Evolutionary conservation across 2,888 invertebrate genomes (phyloP).

Genomic region (Euspilapteryx auroguttella): DNA sequence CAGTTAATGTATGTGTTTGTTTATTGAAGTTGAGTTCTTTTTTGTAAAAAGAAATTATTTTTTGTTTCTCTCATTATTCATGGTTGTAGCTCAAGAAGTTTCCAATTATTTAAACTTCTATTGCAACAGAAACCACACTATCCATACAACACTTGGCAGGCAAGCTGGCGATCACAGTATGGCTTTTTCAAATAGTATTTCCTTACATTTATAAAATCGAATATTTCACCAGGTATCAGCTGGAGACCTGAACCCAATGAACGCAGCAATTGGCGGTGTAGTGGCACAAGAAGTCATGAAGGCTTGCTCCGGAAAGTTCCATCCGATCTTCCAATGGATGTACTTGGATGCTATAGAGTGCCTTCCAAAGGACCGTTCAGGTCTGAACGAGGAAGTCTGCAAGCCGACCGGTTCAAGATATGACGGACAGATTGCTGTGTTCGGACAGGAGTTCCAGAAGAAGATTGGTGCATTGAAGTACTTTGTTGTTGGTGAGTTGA

Average conservation of each 20-base stretch:
- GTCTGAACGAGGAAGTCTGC: constrained; percentile 73
- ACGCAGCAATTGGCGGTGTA: constrained; percentile 93
- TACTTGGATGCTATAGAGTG: constrained; percentile 97
- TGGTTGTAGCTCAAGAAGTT: too few relatives aligned
- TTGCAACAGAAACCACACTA: too few relatives aligned
- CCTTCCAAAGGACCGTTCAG: constrained; percentile 69
- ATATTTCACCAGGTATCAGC: constrained; percentile 56
- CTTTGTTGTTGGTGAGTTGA: constrained; percentile 67
- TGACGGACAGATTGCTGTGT: constrained; percentile 91
- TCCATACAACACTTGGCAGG: too few relatives aligned
- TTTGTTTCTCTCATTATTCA: too few relatives aligned
- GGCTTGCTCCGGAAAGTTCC: constrained; percentile 95
- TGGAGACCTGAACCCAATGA: constrained; percentile 86
- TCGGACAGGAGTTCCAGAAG: constrained; percentile 88
- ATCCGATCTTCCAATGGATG: constrained; percentile 90
- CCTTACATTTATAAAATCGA: too few relatives aligned
- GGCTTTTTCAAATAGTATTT: too few relatives aligned
- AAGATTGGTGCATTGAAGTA: constrained; percentile 78
- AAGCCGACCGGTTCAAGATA: constrained; percentile 73
- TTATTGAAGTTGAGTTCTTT: too few relatives aligned
- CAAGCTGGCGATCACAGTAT: too few relatives aligned
- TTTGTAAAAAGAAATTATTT: too few relatives aligned
- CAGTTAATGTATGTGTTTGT: too few relatives aligned
- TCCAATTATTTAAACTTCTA: too few relatives aligned
- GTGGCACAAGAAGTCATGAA: constrained; percentile 99